Evolutionary conservation across 2,797 vertebrate species (phyloP).

Genomic region (Melopsittacus undulatus): DNA sequence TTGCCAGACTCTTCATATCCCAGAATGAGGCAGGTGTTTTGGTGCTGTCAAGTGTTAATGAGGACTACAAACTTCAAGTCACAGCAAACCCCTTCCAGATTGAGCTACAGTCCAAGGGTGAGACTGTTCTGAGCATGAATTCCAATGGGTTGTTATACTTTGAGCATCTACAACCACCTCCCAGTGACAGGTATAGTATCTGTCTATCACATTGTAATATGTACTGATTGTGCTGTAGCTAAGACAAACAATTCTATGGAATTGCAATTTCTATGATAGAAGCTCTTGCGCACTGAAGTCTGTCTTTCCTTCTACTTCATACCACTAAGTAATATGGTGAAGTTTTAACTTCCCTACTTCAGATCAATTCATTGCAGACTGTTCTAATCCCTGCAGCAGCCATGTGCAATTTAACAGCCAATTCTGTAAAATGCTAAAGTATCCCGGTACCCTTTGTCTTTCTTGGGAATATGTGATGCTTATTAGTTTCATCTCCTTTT

Average conservation of each 20-base stretch:
- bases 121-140: constrained; percentile 85
- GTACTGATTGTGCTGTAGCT: neutral
- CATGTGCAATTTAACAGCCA: neutral
- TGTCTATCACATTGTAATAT: neutral
- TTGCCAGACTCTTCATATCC: constrained; percentile 79
- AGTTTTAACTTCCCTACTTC: neutral
- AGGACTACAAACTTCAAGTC: constrained; percentile 76
- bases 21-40: constrained; percentile 59
- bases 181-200: constrained; percentile 72
- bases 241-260: neutral
- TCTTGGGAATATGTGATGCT: neutral
- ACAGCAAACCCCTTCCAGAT: constrained; percentile 83
- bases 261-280: neutral
- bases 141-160: constrained; percentile 85
- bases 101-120: constrained; percentile 80
- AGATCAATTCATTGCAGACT: neutral
- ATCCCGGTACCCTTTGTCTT: neutral
- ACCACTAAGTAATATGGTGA: neutral
- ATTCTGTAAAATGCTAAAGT: neutral
- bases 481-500: neutral
- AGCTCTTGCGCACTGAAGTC: neutral
- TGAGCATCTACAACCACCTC: constrained; percentile 79
- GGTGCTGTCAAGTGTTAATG: constrained; percentile 76
- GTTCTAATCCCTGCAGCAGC: neutral
- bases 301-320: neutral